Percentiles rank a stretch among this genome's conserved stretches.
Evolutionary conservation across 2,113 vertebrate species (phyloP).

Genomic region (Oryctolagus cuniculus): mOryCun1.1 NC_091442.1:55430001-55430500

Average conservation of each 20-base stretch:
- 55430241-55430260: too few species aligned
- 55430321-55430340: too few species aligned
- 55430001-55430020: background rate
- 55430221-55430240: background rate
- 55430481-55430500: too few species aligned
- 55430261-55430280: too few species aligned
- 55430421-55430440: background rate
- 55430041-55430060: background rate
- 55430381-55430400: background rate
- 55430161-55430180: background rate
- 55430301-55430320: too few species aligned
- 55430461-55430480: too few species aligned
- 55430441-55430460: too few species aligned
- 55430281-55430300: too few species aligned
- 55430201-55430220: background rate
- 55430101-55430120: background rate
- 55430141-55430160: background rate
- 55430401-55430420: background rate
- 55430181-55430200: conserved; percentile 4
- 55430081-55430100: background rate
- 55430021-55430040: background rate
- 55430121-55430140: background rate
- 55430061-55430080: background rate
- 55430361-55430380: too few species aligned
- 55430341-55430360: too few species aligned